Percentiles rank a stretch among this genome's conserved stretches.
These are phyloP conservation scores for Acipenser oxyrinchus DNA, from an alignment of 2,797 vertebrate genomes.

Conservation along the genomic window DNA sequence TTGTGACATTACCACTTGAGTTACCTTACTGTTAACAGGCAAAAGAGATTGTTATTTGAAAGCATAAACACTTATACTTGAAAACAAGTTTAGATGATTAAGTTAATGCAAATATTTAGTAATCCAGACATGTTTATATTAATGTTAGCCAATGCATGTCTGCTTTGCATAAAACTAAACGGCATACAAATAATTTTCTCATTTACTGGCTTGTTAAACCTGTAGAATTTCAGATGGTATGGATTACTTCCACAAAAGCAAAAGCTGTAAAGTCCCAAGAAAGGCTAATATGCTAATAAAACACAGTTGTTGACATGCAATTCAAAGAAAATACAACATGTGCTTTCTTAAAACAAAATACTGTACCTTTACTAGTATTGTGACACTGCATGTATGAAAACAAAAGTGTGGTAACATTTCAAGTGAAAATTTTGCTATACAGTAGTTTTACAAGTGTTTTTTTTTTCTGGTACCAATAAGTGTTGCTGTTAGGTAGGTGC, in stretches of 20 bases:
- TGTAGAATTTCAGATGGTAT: constrained; percentile 13
- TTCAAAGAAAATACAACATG: constrained; percentile 4
- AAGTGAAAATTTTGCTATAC: too few species aligned
- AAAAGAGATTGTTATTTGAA: too few species aligned
- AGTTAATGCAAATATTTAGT: background rate
- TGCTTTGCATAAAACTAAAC: constrained; percentile 3
- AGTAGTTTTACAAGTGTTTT: too few species aligned
- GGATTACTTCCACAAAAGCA: constrained; percentile 17
- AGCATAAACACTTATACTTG: too few species aligned
- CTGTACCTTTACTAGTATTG: background rate
- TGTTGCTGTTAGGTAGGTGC: too few species aligned
- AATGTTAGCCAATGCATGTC: background rate
- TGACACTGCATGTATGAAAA: constrained; percentile 8
- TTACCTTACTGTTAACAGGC: too few species aligned
- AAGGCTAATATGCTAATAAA: constrained; percentile 16
- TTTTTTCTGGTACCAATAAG: too few species aligned
- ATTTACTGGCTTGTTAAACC: constrained; percentile 22
- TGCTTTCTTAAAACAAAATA: constrained; percentile 4
- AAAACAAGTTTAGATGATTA: background rate
- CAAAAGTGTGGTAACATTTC: too few species aligned
- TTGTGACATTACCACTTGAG: too few species aligned
- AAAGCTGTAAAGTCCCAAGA: constrained; percentile 15
- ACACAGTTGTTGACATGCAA: constrained; percentile 13
- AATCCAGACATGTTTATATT: constrained; percentile 10
- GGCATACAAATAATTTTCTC: constrained; percentile 19